Base-by-base conservation (phyloP, 2,113 vertebrate genomes). In the Bubalus kerabau region DNA sequence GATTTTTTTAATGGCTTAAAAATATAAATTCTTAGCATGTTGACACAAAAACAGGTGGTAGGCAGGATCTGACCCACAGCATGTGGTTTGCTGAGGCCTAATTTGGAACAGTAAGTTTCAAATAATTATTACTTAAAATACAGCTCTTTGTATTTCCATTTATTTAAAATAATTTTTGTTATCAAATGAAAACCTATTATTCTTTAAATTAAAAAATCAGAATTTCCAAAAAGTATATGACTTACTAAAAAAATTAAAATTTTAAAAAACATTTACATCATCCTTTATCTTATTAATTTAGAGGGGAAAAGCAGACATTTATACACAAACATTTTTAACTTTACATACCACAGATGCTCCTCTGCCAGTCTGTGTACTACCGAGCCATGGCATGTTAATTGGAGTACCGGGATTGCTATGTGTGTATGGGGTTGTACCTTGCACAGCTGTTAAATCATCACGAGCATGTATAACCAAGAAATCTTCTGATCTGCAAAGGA, bases 311-410 rank as follows among this genome's bases (percentile, higher is more conserved):
- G 1, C 60, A 2, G 8, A 57, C n/a, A 90, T 64, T 52, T 36
- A 90, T 2, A 64, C 5, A 26, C 21, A 87, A 62, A 17, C 46
- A 30, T 62, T 48, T 96, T 97, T 52, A 96, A 94, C 13, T 87
- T 46, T 2, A 98, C 99, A 99, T 98, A 99, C 99, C 99, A 99
- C 99, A 87, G 99, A 98, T 30, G 99, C 99, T 81, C 99, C 99
- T 98, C 99, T 99, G 94, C 99, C 99, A 16, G 99, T 99, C 98
- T 99, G 99, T 30, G 99, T 94, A 86, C 99, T 99, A 78, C 99
- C 99, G 67, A 99, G 99, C 99, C 99, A 99, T 7, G 99, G 99
- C 99, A 99, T 99, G 97, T 99, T 99, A 98, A 99, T 99, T 91
- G 99, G 99, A 12, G 99, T 99, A 28, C 99, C 99, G 0, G 99